These are phyloP conservation scores for Papilio aristodemus DNA, from an alignment of 1,140 invertebrate genomes.

Conservation along the genomic window DNA sequence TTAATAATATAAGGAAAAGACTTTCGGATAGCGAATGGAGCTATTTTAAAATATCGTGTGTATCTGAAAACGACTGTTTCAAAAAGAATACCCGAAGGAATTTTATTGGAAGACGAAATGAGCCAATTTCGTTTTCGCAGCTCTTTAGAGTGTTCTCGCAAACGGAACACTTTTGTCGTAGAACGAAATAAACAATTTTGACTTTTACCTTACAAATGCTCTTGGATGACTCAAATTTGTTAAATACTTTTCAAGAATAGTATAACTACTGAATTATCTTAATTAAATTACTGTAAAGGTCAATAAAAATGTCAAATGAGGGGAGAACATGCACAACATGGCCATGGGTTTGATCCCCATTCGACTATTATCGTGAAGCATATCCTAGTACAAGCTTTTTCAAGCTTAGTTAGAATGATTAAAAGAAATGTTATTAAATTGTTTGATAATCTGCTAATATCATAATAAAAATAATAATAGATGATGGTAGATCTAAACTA, in stretches of 20 bases:
- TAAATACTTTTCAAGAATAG: neutral
- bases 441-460: too few species aligned
- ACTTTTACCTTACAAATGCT: conserved; percentile 2
- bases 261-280: too few species aligned
- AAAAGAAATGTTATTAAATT: too few species aligned
- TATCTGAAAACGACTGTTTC: conserved; percentile 15
- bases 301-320: too few species aligned
- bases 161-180: conserved; percentile 56
- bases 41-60: conserved; percentile 30
- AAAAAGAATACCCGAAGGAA: conserved; percentile 50
- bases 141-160: conserved; percentile 54
- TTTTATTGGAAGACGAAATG: conserved; percentile 54
- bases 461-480: too few species aligned
- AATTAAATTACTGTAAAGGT: too few species aligned
- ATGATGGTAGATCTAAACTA: too few species aligned
- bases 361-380: too few species aligned
- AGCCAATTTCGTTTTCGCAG: conserved; percentile 65
- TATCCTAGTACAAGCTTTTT: too few species aligned
- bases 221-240: neutral
- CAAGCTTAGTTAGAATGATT: too few species aligned
- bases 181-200: conserved; percentile 43
- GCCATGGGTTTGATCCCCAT: too few species aligned
- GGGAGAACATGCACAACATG: too few species aligned
- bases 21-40: neutral
- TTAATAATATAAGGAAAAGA: conserved; percentile 3